phyloP scores from a whole-genome alignment of 2,888 invertebrate genomes.

The Argynnis bischoffii region DNA sequence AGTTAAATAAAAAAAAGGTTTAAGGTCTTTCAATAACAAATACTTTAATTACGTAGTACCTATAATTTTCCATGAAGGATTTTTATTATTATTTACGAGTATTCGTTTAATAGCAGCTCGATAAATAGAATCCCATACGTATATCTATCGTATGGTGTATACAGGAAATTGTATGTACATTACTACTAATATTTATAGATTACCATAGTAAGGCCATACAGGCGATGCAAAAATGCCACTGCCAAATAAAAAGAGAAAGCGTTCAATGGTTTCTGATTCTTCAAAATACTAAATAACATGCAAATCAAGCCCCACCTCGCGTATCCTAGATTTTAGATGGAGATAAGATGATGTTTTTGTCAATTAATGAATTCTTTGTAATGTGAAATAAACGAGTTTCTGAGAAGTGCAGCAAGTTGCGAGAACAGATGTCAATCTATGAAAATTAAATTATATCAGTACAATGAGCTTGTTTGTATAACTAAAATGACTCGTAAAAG shows the following conservation, averaged over 20 bases:
- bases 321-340: constrained; percentile 15
- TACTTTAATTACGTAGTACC: too few relatives aligned
- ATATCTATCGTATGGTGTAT: too few relatives aligned
- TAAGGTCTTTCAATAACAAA: too few relatives aligned
- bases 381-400: constrained; percentile 27
- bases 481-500: constrained; percentile 5
- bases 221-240: too few relatives aligned
- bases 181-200: too few relatives aligned
- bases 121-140: too few relatives aligned
- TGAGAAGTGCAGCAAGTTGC: constrained; percentile 28
- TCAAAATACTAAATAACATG: constrained; percentile 1
- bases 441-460: constrained; percentile 30
- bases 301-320: background rate
- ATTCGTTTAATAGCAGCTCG: too few relatives aligned
- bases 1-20: too few relatives aligned
- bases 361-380: constrained; percentile 33
- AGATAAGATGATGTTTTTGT: constrained; percentile 33
- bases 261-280: background rate
- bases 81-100: too few relatives aligned
- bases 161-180: too few relatives aligned
- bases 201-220: too few relatives aligned
- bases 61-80: too few relatives aligned
- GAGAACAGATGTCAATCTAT: constrained; percentile 35
- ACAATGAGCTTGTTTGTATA: constrained; percentile 3
- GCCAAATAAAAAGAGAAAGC: constrained; percentile 8